Percentiles rank a stretch among this genome's conserved stretches.
phyloP scores from a whole-genome alignment of 2,888 invertebrate species.

The Pristionchus arcanus region DNA sequence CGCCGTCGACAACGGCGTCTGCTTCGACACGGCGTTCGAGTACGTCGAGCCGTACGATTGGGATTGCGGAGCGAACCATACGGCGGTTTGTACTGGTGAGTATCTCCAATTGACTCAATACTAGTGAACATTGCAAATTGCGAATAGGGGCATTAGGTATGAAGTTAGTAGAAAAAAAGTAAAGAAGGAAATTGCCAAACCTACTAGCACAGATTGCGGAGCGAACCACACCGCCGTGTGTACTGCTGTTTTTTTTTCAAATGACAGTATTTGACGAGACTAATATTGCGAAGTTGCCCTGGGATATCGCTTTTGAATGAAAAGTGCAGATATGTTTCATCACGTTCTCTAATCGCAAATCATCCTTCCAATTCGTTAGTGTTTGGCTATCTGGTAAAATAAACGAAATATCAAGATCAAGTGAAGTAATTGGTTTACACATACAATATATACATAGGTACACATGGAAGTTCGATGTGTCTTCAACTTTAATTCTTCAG shows the following conservation, averaged over 20 bases:
- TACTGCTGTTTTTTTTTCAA: conserved; percentile 55
- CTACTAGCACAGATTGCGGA: conserved; percentile 62
- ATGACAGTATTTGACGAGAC: too few species aligned
- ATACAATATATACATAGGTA: too few species aligned
- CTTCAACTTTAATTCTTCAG: too few species aligned
- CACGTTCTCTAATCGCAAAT: background rate
- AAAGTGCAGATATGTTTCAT: background rate
- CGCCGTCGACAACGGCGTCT: conserved; percentile 70
- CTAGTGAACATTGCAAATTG: too few species aligned
- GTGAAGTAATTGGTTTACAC: background rate
- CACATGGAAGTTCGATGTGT: too few species aligned
- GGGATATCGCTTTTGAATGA: background rate
- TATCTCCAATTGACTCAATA: too few species aligned
- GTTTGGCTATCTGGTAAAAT: background rate
- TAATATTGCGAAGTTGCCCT: too few species aligned
- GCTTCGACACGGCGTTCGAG: conserved; percentile 73
- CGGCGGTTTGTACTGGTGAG: conserved; percentile 64
- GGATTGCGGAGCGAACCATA: conserved; percentile 63
- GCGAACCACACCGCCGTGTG: conserved; percentile 64
- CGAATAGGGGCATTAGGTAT: too few species aligned
- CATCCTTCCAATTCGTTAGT: background rate
- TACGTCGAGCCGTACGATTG: conserved; percentile 74
- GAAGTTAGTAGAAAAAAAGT: too few species aligned
- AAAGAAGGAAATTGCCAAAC: too few species aligned
- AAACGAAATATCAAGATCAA: background rate